Base-by-base conservation (phyloP, 2,888 invertebrate species). In the Adelognathus sp. region DNA sequence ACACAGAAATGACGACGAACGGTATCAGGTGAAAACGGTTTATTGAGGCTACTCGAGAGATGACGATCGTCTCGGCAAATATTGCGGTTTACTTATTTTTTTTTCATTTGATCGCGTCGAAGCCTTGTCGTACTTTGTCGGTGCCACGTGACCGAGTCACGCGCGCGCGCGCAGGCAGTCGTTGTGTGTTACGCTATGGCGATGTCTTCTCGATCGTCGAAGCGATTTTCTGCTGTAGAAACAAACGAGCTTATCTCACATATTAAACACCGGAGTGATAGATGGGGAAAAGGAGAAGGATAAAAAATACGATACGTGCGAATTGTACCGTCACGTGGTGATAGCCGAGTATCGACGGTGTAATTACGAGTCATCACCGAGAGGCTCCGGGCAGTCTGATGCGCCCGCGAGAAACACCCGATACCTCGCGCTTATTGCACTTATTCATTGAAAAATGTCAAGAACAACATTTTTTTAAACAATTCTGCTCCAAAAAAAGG, bases 1-100 rank as follows among this genome's bases (percentile, higher is more conserved):
- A 29, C 2, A 31, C 29, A 61, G 24, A n/a, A 36, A 61, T 60
- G n/a, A n/a, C 46, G 29, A 54, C 33, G n/a, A 24, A 33, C 16
- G 31, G 11, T 14, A 46, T 52, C 33, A 21, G 31, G 41, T 29
- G 31, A 44, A n/a, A 41, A 41, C 16, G 31, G 21, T 16, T 71
- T 54, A 72, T 67, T 54, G 66, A 54, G 46, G 72, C 56, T 63
- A 31, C 50, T 69, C 16, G 61, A 73, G 72, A 66, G n/a, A 50
- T 39, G 69, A n/a, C 21, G 2, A 63, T 1, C n/a, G n/a, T 56
- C 46, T 52, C 54, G 11, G 29, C 36, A 56, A 56, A 63, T 21
- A 63, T 29, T 21, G 24, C 7, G 21, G 46, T 31, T 56, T 33
- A 39, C 9, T 31, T 7, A 4, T 18, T 58, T 16, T n/a, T 36